phyloP scores from a whole-genome alignment of 2,888 invertebrate genomes.

The Tetragonula carbonaria region DNA sequence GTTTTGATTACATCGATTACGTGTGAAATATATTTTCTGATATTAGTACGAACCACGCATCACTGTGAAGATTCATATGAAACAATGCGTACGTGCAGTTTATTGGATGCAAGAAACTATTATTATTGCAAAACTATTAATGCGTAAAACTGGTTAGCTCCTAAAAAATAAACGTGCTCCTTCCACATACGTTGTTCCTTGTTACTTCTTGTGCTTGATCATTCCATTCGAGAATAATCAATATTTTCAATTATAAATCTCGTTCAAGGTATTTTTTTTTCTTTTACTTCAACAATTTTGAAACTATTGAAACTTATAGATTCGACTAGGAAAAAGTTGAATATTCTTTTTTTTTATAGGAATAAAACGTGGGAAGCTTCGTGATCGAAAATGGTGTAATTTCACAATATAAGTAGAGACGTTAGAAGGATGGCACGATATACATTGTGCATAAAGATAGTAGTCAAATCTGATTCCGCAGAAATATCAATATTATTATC shows the following conservation, averaged over 20 bases:
- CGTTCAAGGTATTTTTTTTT: neutral
- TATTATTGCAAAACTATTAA: neutral
- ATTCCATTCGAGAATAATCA: neutral
- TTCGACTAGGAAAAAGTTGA: neutral
- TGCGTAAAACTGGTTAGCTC: neutral
- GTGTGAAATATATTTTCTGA: neutral
- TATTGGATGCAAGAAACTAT: neutral
- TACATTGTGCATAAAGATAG: constrained; percentile 9
- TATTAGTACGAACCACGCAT: neutral
- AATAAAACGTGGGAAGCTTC: neutral
- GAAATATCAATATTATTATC: constrained; percentile 54
- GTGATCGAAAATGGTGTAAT: neutral
- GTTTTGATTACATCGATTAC: neutral
- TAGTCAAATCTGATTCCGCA: constrained; percentile 43
- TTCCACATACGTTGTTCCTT: neutral
- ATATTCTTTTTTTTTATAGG: too few relatives aligned
- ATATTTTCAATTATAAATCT: neutral
- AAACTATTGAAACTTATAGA: neutral
- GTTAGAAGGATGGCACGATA: neutral
- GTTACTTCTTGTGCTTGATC: neutral
- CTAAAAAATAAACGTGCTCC: neutral
- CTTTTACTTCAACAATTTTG: neutral
- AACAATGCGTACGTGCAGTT: neutral
- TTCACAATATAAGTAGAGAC: neutral
- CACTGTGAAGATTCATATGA: neutral